Evolutionary conservation across 2,888 invertebrate species (phyloP).

Genomic region (Sinelater perroti): DNA sequence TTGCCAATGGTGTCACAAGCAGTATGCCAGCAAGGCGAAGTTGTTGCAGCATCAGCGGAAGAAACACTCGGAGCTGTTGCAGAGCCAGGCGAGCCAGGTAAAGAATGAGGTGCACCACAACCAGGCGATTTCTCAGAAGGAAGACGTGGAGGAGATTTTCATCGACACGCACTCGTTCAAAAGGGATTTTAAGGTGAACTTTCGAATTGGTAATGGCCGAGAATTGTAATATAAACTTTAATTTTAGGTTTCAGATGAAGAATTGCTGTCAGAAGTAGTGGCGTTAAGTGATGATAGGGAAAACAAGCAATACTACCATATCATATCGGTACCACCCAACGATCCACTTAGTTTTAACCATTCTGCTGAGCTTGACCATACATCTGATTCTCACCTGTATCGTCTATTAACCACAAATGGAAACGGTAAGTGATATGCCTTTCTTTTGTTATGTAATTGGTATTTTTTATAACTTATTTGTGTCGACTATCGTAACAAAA

Average conservation of each 20-base stretch:
- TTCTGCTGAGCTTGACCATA: slow-evolving; percentile 25
- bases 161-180: slow-evolving; percentile 25
- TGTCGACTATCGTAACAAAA: no score
- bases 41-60: slow-evolving; percentile 74
- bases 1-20: slow-evolving; percentile 85
- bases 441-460: background rate
- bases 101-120: slow-evolving; percentile 14
- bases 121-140: slow-evolving; percentile 11
- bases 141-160: slow-evolving; percentile 22
- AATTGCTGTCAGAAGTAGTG: slow-evolving; percentile 34
- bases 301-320: slow-evolving; percentile 44
- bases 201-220: background rate
- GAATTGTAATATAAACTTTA: background rate
- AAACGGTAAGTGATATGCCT: slow-evolving; percentile 50
- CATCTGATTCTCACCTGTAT: slow-evolving; percentile 52
- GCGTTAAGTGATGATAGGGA: slow-evolving; percentile 31
- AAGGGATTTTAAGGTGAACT: slow-evolving; percentile 25
- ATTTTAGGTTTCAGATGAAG: slow-evolving; percentile 38
- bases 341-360: slow-evolving; percentile 12
- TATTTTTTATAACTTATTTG: slow-evolving; percentile 4
- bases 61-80: slow-evolving; percentile 65
- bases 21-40: slow-evolving; percentile 84
- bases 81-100: slow-evolving; percentile 27
- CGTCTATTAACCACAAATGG: slow-evolving; percentile 55
- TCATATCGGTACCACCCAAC: slow-evolving; percentile 38